Evolutionary conservation across 2,797 vertebrate species (phyloP).

Genomic region (Microtus agrestis): DNA sequence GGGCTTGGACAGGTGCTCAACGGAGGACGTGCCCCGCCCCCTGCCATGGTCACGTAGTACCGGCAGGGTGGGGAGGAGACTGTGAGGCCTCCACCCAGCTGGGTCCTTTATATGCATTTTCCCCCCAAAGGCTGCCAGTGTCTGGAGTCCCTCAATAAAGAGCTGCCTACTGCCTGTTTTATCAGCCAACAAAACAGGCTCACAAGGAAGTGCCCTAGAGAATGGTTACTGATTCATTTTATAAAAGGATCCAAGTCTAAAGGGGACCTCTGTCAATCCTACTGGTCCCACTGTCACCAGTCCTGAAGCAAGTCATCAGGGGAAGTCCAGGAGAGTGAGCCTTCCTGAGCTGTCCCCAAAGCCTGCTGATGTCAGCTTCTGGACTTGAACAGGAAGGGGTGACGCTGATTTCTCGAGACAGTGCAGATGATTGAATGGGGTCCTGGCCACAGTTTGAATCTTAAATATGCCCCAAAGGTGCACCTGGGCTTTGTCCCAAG

Average conservation of each 20-base stretch:
- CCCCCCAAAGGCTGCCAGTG: not conserved
- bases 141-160: not conserved
- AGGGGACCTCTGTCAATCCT: not conserved
- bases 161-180: not conserved
- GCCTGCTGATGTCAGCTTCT: not conserved
- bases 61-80: not conserved
- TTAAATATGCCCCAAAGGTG: not conserved
- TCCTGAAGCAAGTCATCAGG: too few species aligned
- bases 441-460: not conserved
- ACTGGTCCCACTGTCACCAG: not conserved
- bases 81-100: not conserved
- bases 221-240: not conserved
- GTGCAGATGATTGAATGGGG: accelerated
- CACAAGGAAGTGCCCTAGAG: not conserved
- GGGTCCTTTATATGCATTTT: not conserved
- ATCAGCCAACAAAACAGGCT: not conserved
- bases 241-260: not conserved
- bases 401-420: not conserved
- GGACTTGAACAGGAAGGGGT: not conserved
- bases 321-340: too few species aligned
- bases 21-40: not conserved
- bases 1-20: slow-evolving; percentile 28
- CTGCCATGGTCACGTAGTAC: not conserved
- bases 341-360: not conserved
- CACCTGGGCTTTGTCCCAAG: not conserved